A percentile compares a stretch with the other conserved stretches of the same genome.
Evolutionary conservation across 2,113 vertebrate genomes (phyloP).

Genomic region (Callithrix jacchus): DNA sequence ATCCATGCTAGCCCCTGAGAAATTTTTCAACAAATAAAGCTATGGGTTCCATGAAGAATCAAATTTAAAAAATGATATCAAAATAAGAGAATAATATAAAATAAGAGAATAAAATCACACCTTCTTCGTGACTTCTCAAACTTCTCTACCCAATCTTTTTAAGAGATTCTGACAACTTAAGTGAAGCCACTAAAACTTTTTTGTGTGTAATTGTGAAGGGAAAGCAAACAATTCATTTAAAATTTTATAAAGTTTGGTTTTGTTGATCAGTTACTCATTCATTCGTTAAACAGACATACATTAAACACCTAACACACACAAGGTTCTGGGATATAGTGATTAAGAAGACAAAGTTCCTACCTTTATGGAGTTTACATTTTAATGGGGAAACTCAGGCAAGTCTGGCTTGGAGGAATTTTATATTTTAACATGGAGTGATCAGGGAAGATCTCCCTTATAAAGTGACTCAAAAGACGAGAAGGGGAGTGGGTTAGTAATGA

Average conservation of each 20-base stretch:
- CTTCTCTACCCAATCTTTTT: not conserved
- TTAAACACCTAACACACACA: not conserved
- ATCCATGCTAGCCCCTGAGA: not conserved
- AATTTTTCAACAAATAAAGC: not conserved
- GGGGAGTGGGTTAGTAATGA: not conserved
- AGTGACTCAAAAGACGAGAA: not conserved
- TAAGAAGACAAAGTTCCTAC: not conserved
- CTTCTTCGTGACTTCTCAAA: not conserved
- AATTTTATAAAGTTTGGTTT: not conserved
- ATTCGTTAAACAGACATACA: not conserved
- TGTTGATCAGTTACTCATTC: not conserved
- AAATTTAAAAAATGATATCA: too few species aligned
- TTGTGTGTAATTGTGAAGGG: not conserved
- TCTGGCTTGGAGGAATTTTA: not conserved
- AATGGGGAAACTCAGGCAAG: not conserved
- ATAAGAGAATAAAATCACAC: too few species aligned
- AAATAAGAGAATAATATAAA: too few species aligned
- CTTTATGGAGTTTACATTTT: not conserved
- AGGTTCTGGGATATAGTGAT: not conserved
- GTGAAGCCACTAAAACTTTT: not conserved
- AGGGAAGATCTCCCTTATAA: not conserved
- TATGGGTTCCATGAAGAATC: not conserved
- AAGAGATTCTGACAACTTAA: not conserved
- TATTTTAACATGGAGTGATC: not conserved
- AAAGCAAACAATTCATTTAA: not conserved